A percentile compares a stretch with the other conserved stretches of the same genome.
phyloP scores from a whole-genome alignment of 1,140 invertebrate genomes.

The Hypothenemus hampei region DNA sequence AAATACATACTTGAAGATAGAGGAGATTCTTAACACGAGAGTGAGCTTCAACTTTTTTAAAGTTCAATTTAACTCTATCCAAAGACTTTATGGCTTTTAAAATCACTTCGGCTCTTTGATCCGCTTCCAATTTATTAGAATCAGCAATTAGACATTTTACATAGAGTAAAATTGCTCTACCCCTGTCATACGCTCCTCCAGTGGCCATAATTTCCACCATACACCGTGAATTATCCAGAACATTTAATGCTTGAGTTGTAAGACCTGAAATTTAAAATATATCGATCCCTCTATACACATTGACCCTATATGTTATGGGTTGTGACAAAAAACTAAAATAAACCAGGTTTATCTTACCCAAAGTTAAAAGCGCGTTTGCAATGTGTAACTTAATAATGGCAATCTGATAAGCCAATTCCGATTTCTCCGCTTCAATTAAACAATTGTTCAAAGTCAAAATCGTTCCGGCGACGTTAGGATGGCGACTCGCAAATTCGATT shows the following conservation, averaged over 20 bases:
- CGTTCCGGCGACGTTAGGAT: conserved; percentile 50
- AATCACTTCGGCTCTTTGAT: conserved; percentile 52
- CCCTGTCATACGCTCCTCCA: conserved; percentile 75
- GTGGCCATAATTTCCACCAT: conserved; percentile 71
- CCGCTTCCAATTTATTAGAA: conserved; percentile 45
- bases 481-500: conserved; percentile 51
- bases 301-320: neutral
- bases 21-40: conserved; percentile 65
- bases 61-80: conserved; percentile 60
- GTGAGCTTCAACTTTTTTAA: conserved; percentile 68
- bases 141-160: conserved; percentile 65
- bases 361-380: conserved; percentile 66
- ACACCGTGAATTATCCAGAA: conserved; percentile 52
- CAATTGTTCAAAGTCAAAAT: conserved; percentile 64
- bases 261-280: conserved; percentile 48
- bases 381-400: conserved; percentile 73
- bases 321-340: neutral
- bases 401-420: conserved; percentile 70
- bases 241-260: conserved; percentile 64
- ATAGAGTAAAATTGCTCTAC: conserved; percentile 58
- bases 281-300: too few relatives aligned
- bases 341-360: conserved; percentile 37
- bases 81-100: conserved; percentile 61
- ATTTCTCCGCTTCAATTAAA: conserved; percentile 61
- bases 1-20: conserved; percentile 57